These are phyloP conservation scores for Hyphantria cunea DNA, from an alignment of 1,140 invertebrate species.

Conservation along the genomic window DNA sequence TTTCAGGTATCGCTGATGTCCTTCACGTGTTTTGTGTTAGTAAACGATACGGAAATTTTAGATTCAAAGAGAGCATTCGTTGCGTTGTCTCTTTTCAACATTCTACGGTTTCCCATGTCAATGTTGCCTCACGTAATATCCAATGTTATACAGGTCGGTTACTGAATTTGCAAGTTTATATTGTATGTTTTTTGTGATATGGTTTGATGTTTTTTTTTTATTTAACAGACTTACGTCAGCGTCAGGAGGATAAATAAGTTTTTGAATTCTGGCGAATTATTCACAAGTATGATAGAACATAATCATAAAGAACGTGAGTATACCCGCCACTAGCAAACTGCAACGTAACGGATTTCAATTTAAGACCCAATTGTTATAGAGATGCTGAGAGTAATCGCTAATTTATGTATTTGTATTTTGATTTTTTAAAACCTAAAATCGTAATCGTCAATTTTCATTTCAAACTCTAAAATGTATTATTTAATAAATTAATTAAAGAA, in stretches of 20 bases:
- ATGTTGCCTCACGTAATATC: conserved; percentile 95
- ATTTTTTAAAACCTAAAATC: no score
- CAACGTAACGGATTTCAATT: no score
- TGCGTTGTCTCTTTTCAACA: conserved; percentile 98
- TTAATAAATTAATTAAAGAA: no score
- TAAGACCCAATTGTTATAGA: no score
- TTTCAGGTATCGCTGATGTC: conserved; percentile 93
- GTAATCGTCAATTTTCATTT: no score
- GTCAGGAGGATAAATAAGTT: conserved; percentile 94
- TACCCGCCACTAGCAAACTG: no score
- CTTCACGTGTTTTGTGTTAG: conserved; percentile 94
- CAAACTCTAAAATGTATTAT: no score
- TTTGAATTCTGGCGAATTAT: conserved; percentile 93
- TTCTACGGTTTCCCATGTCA: conserved; percentile 95
- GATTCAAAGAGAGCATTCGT: conserved; percentile 97
- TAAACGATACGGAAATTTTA: conserved; percentile 90
- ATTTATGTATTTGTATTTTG: no score
- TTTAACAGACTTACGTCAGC: conserved; percentile 87
- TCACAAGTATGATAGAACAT: conserved; percentile 88
- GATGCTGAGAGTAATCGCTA: no score
- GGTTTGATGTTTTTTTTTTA: no score
- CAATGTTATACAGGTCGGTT: conserved; percentile 93
- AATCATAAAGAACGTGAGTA: conserved; percentile 88
- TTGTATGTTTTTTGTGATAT: no score
- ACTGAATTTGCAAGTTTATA: background rate